Evolutionary conservation across 2,888 invertebrate species (phyloP).

Genomic region (Eudemis profundana): DNA sequence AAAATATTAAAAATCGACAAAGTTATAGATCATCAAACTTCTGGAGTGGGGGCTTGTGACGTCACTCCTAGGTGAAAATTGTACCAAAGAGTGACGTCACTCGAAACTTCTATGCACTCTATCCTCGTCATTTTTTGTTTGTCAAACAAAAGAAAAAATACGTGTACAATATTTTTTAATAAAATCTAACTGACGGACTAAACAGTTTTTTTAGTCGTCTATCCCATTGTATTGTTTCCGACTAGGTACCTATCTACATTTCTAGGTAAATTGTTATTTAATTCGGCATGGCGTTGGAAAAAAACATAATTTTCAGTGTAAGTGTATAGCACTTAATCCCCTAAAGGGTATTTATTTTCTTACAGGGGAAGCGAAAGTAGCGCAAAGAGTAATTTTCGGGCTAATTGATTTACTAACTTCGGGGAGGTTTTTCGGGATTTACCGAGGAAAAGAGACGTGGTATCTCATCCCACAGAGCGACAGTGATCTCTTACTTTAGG

Average conservation of each 20-base stretch:
- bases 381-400: constrained; percentile 34
- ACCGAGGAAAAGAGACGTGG: constrained; percentile 26
- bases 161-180: too few species aligned
- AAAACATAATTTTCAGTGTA: background rate
- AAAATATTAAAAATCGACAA: too few species aligned
- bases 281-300: background rate
- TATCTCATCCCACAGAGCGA: background rate
- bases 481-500: background rate
- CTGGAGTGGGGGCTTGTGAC: too few species aligned
- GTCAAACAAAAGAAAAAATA: too few species aligned
- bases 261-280: constrained; percentile 17
- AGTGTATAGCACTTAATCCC: background rate
- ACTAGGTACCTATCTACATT: constrained; percentile 4
- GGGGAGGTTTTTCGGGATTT: constrained; percentile 14
- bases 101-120: too few species aligned
- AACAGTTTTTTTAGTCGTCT: too few species aligned
- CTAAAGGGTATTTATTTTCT: constrained; percentile 24
- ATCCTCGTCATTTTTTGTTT: too few species aligned
- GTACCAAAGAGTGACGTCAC: too few species aligned
- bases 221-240: constrained; percentile 18
- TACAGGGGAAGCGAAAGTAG: constrained; percentile 16
- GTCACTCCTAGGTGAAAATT: too few species aligned
- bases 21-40: too few species aligned
- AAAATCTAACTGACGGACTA: too few species aligned
- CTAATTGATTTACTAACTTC: constrained; percentile 46